A percentile compares a stretch with the other conserved stretches of the same genome.
Evolutionary conservation across 1,140 invertebrate species (phyloP).

Genomic region (Hormaphis cornu): DNA sequence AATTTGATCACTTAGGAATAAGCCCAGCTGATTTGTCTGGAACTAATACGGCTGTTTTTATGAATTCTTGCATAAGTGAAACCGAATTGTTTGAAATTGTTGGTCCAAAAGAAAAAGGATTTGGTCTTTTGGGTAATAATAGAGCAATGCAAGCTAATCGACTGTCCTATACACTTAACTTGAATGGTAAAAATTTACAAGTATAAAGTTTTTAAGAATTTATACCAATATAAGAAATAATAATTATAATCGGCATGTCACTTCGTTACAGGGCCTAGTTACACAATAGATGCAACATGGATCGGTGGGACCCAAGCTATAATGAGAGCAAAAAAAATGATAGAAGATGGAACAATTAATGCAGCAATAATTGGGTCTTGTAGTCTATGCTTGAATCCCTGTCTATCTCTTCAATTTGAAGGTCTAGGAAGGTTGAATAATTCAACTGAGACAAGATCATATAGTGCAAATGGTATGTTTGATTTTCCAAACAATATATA

Average conservation of each 20-base stretch:
- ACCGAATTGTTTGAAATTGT: constrained; percentile 35
- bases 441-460: constrained; percentile 58
- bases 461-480: constrained; percentile 53
- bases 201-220: neutral
- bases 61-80: constrained; percentile 41
- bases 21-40: constrained; percentile 47
- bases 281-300: constrained; percentile 62
- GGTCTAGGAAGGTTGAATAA: constrained; percentile 52
- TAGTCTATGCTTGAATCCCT: constrained; percentile 53
- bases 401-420: constrained; percentile 51
- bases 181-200: neutral
- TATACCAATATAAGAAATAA: neutral
- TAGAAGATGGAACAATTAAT: constrained; percentile 55
- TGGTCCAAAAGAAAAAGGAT: constrained; percentile 42
- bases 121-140: constrained; percentile 55
- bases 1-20: constrained; percentile 42
- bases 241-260: neutral
- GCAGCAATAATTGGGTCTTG: constrained; percentile 58
- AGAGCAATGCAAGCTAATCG: constrained; percentile 59
- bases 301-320: constrained; percentile 57
- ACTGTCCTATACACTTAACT: constrained; percentile 39
- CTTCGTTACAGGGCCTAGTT: constrained; percentile 53
- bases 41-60: constrained; percentile 50
- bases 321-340: constrained; percentile 52
- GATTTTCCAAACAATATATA: neutral